Evolutionary conservation across 2,888 invertebrate species (phyloP), one percentile per base, ranked within the genome.

Genomic region (Scaptomyza cyrtandrae): DNA sequence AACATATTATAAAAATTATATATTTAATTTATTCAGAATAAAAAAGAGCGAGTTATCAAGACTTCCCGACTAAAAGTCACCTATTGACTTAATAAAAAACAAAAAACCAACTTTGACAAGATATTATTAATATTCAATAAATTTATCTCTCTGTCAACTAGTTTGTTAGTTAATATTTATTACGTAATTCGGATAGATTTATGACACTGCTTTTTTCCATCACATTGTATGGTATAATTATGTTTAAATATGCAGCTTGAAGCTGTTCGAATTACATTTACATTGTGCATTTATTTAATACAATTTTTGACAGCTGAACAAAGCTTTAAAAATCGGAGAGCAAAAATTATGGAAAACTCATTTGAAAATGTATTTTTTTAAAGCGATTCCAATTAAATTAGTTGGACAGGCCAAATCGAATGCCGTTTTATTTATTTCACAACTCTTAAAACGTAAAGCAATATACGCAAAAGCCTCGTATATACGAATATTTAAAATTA

Each of bases 281-380:
- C 14, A 55, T n/a, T 56, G 39, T 52, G 50, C 44, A 58, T 66
- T 48, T 46, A 54, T 53, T 44, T 37, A 49, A 59, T 59, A 59
- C 11, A 58, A 46, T 35, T 59, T 59, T 71, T 66, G 49, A 62
- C 64, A 72, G 61, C 65, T 66, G 65, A 45, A 61, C 39, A 66
- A 61, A 48, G 27, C 33, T 43, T 49, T 16, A 16, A 27, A 19
- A 74, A 56, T 54, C 69, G 24, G 41, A 44, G 39, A 43, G 0
- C 54, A n/a, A 52, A 57, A 57, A 63, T 67, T 67, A 67, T 71
- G 46, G 35, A 33, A 71, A 75, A 64, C 67, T 67, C 43, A 67
- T 75, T 63, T 24, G 29, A 43, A 76, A 58, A 60, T 64, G 24
- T 7, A 33, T 52, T 59, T 45, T 45, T 33, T 44, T 37, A 2